These are phyloP conservation scores for Hypomecis atomaria DNA, from an alignment of 2,888 invertebrate genomes.

Conservation along the genomic window DNA sequence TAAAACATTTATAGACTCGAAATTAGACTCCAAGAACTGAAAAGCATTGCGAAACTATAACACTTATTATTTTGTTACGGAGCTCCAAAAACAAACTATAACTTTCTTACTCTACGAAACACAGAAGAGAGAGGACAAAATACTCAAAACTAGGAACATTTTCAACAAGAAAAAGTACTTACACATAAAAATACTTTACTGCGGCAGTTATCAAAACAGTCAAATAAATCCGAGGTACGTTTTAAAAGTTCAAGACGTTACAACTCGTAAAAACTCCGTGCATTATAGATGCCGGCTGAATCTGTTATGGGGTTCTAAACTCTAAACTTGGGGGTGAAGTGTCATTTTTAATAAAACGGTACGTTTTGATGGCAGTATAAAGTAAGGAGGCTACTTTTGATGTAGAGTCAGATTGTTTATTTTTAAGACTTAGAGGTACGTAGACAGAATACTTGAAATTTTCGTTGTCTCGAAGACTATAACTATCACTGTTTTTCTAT, in stretches of 20 bases:
- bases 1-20: too few species aligned
- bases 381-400: constrained; percentile 7
- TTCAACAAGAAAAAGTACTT: constrained; percentile 20
- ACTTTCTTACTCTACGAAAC: too few species aligned
- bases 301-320: constrained; percentile 51
- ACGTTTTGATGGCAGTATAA: constrained; percentile 7
- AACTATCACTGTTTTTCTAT: too few species aligned
- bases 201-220: constrained; percentile 60
- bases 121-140: neutral
- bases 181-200: constrained; percentile 33
- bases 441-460: too few species aligned
- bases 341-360: constrained; percentile 34
- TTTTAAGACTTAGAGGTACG: too few species aligned
- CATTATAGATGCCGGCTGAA: constrained; percentile 59
- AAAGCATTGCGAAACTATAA: too few species aligned
- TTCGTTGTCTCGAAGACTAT: too few species aligned
- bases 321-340: constrained; percentile 38
- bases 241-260: constrained; percentile 59
- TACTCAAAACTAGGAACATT: constrained; percentile 1
- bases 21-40: too few species aligned
- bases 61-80: too few species aligned
- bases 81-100: too few species aligned
- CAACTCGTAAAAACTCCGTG: constrained; percentile 60
- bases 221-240: constrained; percentile 60
- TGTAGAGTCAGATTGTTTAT: too few species aligned